Evolutionary conservation across 2,888 invertebrate genomes (phyloP).

Genomic region (Helobdella robusta): DNA sequence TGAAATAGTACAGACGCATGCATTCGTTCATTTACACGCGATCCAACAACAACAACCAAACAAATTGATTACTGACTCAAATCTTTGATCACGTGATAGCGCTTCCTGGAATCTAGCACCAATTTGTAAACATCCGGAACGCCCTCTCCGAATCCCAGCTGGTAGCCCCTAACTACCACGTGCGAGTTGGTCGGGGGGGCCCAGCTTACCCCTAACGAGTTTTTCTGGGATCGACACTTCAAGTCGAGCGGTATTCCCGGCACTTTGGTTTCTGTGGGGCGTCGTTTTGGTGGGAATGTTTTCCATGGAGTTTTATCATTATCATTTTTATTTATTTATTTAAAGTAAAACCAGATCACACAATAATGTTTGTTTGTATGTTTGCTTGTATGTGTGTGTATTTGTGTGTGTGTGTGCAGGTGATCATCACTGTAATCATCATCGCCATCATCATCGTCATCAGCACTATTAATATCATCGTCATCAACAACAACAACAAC

Average conservation of each 20-base stretch:
- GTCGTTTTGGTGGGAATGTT: not conserved
- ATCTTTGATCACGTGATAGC: slow-evolving; percentile 68
- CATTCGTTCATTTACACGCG: no score
- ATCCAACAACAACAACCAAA: no score
- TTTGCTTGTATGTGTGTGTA: no score
- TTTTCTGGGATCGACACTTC: slow-evolving; percentile 68
- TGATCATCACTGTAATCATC: not conserved
- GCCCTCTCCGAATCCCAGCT: slow-evolving; percentile 89
- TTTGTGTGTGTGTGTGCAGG: not conserved
- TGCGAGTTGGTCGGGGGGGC: slow-evolving; percentile 67
- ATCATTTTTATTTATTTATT: no score
- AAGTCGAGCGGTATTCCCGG: slow-evolving; percentile 76
- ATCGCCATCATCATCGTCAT: not conserved
- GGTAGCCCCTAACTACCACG: slow-evolving; percentile 75
- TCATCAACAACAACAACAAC: not conserved
- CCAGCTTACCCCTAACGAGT: slow-evolving; percentile 83
- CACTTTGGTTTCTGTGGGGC: slow-evolving; percentile 55
- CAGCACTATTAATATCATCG: not conserved
- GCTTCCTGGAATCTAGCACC: slow-evolving; percentile 69
- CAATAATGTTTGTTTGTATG: no score
- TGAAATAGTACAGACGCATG: no score
- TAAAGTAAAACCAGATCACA: no score
- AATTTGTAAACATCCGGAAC: slow-evolving; percentile 78
- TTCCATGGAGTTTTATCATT: no score
- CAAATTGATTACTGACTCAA: slow-evolving; percentile 60